Base-by-base conservation (phyloP, 2,113 vertebrate genomes). In the Anseranas semipalmata region DNA sequence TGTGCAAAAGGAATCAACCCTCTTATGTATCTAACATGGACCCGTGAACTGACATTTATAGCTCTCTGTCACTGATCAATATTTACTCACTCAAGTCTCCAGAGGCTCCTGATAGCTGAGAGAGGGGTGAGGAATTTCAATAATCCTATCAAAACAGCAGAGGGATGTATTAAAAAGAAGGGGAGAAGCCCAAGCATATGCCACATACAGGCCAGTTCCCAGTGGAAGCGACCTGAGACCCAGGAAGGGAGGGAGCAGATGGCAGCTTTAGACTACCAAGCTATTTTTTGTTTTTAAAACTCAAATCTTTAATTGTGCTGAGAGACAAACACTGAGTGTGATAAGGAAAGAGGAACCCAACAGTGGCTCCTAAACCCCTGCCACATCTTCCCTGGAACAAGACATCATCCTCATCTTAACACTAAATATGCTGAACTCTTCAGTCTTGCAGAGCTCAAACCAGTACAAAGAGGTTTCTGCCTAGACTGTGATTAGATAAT, bases 91-190 rank as follows among this genome's bases (percentile, higher is more conserved):
- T 43, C 19, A 6, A 9, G 17, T 13, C 80, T 79, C 73, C 27
- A 15, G 80, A 71, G 86, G 77, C 73, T 88, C 58, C 74, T 24
- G 84, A 62, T 2, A 87, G 91, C 81, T 93, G 50, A 66, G 74
- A 95, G 50, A 87, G 28, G 84, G 85, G 94, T 96, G 96, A 96
- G 96, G 96, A 97, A 97, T 96, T 96, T 89, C 90, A 85, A 4
- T 13, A 75, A 87, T 91, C 63, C 90, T 4, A 19, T 3, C 5
- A 43, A 1, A 76, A 22, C 17, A 48, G 89, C 48, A 77, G 33
- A 90, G 71, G 68, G 80, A 41, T 32, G 48, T 0, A 8, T 41
- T 50, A 50, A 48, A 39, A 58, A 66, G 71, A 30, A 74, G 43
- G 55, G 63, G 65, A 84, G 68, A 70, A 65, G 2, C 21, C 58